Base-by-base conservation (phyloP, 2,888 invertebrate genomes). In the Ditula angustiorana region DNA sequence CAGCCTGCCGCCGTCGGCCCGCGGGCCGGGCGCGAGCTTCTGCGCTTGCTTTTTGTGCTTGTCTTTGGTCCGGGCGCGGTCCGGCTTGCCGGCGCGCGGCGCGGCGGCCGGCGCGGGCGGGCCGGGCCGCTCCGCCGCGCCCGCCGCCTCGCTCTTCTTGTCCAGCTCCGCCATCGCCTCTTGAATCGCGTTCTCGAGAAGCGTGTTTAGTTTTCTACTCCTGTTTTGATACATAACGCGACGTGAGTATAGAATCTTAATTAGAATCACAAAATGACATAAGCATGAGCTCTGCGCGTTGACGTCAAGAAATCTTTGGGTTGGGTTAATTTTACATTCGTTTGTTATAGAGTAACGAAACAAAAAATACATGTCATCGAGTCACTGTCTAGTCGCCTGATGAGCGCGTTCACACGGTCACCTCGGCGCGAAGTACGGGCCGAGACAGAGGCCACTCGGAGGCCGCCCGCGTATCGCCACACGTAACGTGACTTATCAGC, bases 111-210 rank as follows among this genome's bases (percentile, higher is more conserved):
- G 65, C 68, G 41, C 75, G 80, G 66, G 73, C 72, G 11, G 66
- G 68, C 57, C 67, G 44, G 47, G 7, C 10, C 60, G 49, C 16
- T 28, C 62, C 8, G 66, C 67, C 5, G 66, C 65, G 1, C 49
- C 58, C 1, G 52, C 56, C 7, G 57, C 62, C 33, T 93, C 93
- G 30, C 94, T 93, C 81, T 94, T 94, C 83, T 95, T 95, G 88
- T 98, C 98, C 80, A 98, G 91, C 87, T 97, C 97, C 71, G 95
- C 94, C 97, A 98, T 97, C 62, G 98, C 98, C 91, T 98, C 97
- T 93, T 98, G 97, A 81, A 98, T 98, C 61, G 98, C 98, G 82
- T 96, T 96, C 90, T 98, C 98, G 80, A 98, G 94, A 85, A 97
- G 96, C 74, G 96, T 95, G 90, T 97, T 97, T 94, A 98, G 94